These are phyloP conservation scores for Antechinus flavipes DNA, from an alignment of 2,113 vertebrate species.

Conservation along the genomic window DNA sequence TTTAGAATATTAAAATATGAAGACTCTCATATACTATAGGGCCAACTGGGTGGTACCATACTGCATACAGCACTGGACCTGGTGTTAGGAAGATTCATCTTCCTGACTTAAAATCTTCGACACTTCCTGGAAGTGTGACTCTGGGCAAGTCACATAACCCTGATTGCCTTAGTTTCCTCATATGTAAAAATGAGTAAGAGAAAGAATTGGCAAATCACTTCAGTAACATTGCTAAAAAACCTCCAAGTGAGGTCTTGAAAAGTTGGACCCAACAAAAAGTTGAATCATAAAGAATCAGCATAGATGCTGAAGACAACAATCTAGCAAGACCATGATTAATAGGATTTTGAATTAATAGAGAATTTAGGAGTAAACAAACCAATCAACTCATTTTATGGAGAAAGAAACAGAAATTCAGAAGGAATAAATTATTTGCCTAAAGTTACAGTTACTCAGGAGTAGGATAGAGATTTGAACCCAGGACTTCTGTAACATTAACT, in stretches of 20 bases:
- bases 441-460: background rate
- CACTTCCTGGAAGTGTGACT: background rate
- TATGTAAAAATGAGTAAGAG: too few species aligned
- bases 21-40: background rate
- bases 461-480: background rate
- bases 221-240: background rate
- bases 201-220: background rate
- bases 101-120: background rate
- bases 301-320: background rate
- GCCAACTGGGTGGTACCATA: background rate
- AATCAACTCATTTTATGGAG: background rate
- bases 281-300: background rate
- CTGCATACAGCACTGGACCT: background rate
- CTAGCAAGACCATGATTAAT: background rate
- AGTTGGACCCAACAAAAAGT: background rate
- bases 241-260: background rate
- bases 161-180: background rate
- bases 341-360: background rate
- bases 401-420: background rate
- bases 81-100: background rate
- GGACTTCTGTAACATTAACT: background rate
- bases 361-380: background rate
- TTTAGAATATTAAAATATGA: background rate
- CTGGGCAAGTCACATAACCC: background rate
- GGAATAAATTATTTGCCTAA: background rate